These are phyloP conservation scores for Aegithalos caudatus DNA, from an alignment of 2,113 vertebrate genomes.

Conservation along the genomic window DNA sequence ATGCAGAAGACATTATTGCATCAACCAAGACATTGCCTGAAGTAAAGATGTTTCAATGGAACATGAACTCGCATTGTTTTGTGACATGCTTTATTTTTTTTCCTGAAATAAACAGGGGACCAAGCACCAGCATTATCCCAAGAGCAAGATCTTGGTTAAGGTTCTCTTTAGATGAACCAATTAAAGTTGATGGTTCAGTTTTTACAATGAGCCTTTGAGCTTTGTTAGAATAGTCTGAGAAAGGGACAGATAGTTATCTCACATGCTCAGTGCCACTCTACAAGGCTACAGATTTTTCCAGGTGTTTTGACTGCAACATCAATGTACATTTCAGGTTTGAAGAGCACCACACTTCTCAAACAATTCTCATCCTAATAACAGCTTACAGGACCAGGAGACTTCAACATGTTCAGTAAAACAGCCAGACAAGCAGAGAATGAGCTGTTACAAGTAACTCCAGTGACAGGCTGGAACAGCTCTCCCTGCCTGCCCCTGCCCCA, in stretches of 20 bases:
- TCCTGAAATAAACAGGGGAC: not conserved
- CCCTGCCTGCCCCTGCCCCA: not conserved
- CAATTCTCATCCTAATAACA: too few relatives aligned
- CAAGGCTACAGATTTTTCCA: not conserved
- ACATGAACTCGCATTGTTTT: not conserved
- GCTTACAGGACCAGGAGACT: not conserved
- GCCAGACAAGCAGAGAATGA: not conserved
- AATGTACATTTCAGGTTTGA: not conserved
- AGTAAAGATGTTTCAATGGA: not conserved
- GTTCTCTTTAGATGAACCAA: not conserved
- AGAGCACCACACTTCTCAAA: not conserved
- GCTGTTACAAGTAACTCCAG: not conserved
- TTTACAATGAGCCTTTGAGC: not conserved
- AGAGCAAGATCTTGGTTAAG: not conserved
- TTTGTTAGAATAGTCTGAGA: not conserved
- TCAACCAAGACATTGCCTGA: not conserved
- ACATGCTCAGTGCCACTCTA: not conserved
- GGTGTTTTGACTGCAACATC: not conserved
- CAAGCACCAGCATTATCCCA: not conserved
- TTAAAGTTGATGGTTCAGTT: not conserved
- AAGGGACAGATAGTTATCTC: not conserved
- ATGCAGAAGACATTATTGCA: not conserved
- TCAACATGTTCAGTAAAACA: rapidly evolving
- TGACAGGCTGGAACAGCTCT: not conserved
- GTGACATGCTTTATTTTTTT: not conserved